Evolutionary conservation across 30 jellyfish, hydroid and myxozoan species (phyloP), one percentile per base, ranked within the genome.

Genomic region (Chrysaora quinquecirrha): DNA sequence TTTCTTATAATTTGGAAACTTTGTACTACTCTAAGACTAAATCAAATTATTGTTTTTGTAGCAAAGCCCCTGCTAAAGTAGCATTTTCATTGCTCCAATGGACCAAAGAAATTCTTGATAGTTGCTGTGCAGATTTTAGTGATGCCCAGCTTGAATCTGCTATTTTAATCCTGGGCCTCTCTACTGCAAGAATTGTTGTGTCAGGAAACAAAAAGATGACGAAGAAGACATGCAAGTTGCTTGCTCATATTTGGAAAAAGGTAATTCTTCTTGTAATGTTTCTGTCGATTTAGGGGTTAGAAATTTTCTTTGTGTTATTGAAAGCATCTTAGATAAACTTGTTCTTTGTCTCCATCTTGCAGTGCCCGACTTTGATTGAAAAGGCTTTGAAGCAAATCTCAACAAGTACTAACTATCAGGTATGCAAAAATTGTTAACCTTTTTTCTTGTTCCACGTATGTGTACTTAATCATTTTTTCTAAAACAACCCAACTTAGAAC

Each of bases 1-100:
- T n/a, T n/a, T n/a, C n/a, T n/a, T n/a, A n/a, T n/a, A n/a, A n/a
- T n/a, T n/a, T n/a, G n/a, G n/a, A n/a, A n/a, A n/a, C n/a, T n/a
- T n/a, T n/a, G n/a, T n/a, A n/a, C n/a, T n/a, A n/a, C n/a, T n/a
- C n/a, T n/a, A n/a, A n/a, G n/a, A n/a, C n/a, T n/a, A n/a, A n/a
- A n/a, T n/a, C n/a, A n/a, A n/a, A n/a, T n/a, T n/a, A n/a, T n/a
- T n/a, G n/a, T n/a, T n/a, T n/a, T n/a, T n/a, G n/a, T n/a, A n/a
- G n/a, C n/a, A n/a, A n/a, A n/a, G n/a, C 90, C 31, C 66, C 71
- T 1, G 76, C 90, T 2, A 80, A 67, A 34, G 34, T 67, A 22
- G 83, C 90, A 6, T 27, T 70, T 64, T 16, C 74, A 7, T 27
- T 80, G 1, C 82, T 80, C 25, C 3, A 11, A 0, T 80, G 90